These are phyloP conservation scores for Beaufortia kweichowensis DNA, from an alignment of 2,113 vertebrate species.

Conservation along the genomic window DNA sequence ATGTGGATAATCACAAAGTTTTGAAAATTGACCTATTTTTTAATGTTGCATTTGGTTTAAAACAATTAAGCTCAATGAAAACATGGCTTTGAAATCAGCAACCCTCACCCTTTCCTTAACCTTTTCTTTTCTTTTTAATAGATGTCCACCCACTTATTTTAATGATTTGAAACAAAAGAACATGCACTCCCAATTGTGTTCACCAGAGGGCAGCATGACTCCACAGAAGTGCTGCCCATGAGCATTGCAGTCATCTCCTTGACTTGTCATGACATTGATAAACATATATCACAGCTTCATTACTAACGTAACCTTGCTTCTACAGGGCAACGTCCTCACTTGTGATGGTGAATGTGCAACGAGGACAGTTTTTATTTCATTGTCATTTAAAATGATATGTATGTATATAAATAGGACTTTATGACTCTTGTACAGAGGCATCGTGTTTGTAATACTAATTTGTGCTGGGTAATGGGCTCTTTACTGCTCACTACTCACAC, in stretches of 20 bases:
- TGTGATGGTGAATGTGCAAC: background rate
- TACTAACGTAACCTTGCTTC: slow-evolving; percentile 41
- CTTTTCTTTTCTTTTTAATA: background rate
- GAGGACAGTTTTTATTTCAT: background rate
- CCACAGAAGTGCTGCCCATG: slow-evolving; percentile 43
- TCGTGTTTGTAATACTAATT: background rate
- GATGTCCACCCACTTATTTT: background rate
- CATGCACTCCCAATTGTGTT: slow-evolving; percentile 10
- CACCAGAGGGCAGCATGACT: slow-evolving; percentile 76
- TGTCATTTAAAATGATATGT: background rate
- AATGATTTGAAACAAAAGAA: background rate
- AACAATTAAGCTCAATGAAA: background rate
- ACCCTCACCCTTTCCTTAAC: slow-evolving; percentile 36
- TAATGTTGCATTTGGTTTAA: background rate
- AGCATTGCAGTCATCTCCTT: slow-evolving; percentile 47
- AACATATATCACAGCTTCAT: slow-evolving; percentile 71
- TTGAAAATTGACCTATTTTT: background rate
- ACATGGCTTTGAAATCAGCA: slow-evolving; percentile 20
- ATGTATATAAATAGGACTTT: background rate
- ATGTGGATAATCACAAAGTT: background rate
- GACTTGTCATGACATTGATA: slow-evolving; percentile 65
- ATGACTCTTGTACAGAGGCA: background rate
- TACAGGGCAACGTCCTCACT: slow-evolving; percentile 6
- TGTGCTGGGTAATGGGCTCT: background rate
- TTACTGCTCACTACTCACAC: background rate